Base-by-base conservation (phyloP, 30 jellyfish, hydroid and myxozoan species). In the Turritopsis rubra region DNA sequence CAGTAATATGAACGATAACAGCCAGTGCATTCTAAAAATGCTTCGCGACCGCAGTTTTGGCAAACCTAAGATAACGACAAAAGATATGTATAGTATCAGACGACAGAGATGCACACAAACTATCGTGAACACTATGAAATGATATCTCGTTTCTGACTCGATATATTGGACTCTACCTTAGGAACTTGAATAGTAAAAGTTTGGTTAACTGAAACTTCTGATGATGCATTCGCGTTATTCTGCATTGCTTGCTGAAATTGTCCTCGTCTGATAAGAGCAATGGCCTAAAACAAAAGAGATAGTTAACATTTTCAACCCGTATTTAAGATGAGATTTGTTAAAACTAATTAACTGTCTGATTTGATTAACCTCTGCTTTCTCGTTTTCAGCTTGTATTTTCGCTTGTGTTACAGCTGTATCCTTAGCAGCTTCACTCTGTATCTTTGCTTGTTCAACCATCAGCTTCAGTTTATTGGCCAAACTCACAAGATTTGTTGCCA, bases 331-430 rank as follows among this genome's bases (percentile, higher is more conserved):
- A n/a, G n/a, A n/a, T n/a, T n/a, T n/a, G n/a, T n/a, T n/a, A n/a
- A n/a, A n/a, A n/a, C n/a, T n/a, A n/a, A n/a, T n/a, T n/a, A n/a
- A n/a, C n/a, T n/a, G n/a, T n/a, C 24, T 29, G 22, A 7, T 60
- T 72, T 41, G 24, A 8, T 53, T 25, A 25, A 89, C 99, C 96
- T 94, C 99, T 5, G 98, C 97, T 70, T 94, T 94, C 24, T 94
- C 99, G 31, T 78, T 89, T 75, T 94, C 99, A 71, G 99, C 99
- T 87, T 94, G 97, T 26, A 94, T 84, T 79, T 88, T 89, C 29
- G 96, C 97, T 72, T 94, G 99, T n/a, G 96, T 78, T 28, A 94
- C 97, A 28, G 99, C 97, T 9, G 90, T 83, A 52, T 94, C 99
- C 74, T 85, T 86, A 27, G 83, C 31, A 16, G 97, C 97, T 66